Percentiles rank a stretch among this genome's conserved stretches.
Conservation (phyloP, 2,888 invertebrate genomes). For the Scaeva pyrastri region DNA sequence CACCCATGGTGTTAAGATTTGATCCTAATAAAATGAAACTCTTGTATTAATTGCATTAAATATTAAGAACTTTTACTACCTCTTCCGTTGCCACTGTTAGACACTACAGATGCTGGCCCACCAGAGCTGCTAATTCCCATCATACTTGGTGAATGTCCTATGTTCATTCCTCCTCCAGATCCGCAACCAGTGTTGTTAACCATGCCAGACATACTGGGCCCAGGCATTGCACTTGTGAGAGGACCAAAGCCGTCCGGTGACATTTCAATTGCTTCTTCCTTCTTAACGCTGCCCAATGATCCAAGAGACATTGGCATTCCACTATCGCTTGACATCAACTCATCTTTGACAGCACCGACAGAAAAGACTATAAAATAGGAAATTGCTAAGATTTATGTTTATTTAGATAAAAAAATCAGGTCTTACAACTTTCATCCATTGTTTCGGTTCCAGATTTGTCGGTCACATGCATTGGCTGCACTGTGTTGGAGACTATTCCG, state of each 20-base stretch:
- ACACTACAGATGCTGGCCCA: conserved; percentile 26
- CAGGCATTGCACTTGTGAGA: conserved; percentile 73
- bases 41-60: background rate
- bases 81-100: conserved; percentile 37
- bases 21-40: conserved; percentile 37
- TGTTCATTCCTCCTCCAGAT: conserved; percentile 39
- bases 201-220: conserved; percentile 35
- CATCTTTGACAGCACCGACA: conserved; percentile 65
- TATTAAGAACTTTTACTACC: conserved; percentile 10
- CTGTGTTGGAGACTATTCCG: conserved; percentile 52
- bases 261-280: conserved; percentile 81
- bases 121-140: conserved; percentile 47
- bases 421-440: conserved; percentile 70
- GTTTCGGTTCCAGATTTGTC: conserved; percentile 73
- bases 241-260: conserved; percentile 82
- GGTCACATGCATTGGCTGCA: conserved; percentile 63
- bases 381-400: background rate
- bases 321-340: conserved; percentile 62
- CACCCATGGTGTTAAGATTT: conserved; percentile 46
- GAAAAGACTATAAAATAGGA: conserved; percentile 49
- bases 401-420: background rate
- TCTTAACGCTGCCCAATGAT: conserved; percentile 79
- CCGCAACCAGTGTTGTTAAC: conserved; percentile 49
- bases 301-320: conserved; percentile 78
- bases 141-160: conserved; percentile 58